phyloP scores from a whole-genome alignment of 2,888 invertebrate genomes.

The Chymomyza caudatula region DNA sequence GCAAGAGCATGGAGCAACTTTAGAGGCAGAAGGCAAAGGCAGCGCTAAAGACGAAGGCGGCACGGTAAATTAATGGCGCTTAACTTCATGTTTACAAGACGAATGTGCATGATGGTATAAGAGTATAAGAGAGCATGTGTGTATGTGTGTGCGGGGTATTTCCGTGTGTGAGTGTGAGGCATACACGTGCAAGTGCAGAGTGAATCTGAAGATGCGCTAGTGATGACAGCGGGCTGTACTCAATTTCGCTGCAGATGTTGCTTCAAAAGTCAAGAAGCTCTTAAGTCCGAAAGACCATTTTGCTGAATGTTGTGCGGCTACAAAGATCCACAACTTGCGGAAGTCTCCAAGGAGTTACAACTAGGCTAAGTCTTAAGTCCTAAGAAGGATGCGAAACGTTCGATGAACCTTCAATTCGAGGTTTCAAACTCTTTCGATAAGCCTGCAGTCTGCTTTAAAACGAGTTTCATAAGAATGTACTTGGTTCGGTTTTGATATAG shows the following conservation, averaged over 20 bases:
- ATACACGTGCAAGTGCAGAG: neutral
- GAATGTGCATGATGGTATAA: slow-evolving; percentile 39
- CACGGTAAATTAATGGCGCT: slow-evolving; percentile 66
- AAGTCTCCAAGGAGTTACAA: too few species aligned
- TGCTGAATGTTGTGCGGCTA: slow-evolving; percentile 7
- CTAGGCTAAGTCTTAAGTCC: too few species aligned
- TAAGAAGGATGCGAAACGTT: too few species aligned
- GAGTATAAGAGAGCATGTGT: slow-evolving; percentile 1
- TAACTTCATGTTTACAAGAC: slow-evolving; percentile 70
- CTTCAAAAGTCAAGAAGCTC: neutral
- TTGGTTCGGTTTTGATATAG: too few species aligned
- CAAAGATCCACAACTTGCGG: too few species aligned
- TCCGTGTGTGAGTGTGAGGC: neutral
- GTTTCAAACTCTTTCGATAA: too few species aligned
- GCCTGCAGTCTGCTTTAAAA: too few species aligned
- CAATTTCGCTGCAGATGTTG: neutral
- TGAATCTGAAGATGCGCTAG: neutral
- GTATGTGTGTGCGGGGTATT: slow-evolving; percentile 16
- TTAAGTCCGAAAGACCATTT: slow-evolving; percentile 3
- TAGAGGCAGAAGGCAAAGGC: neutral
- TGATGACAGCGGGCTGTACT: neutral
- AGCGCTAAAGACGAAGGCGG: neutral
- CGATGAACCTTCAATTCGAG: too few species aligned
- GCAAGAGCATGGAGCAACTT: neutral
- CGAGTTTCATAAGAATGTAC: too few species aligned